These are phyloP conservation scores for Imbricaverruca yamaguchii DNA, from an alignment of 2,888 invertebrate genomes.

Conservation along the genomic window DNA sequence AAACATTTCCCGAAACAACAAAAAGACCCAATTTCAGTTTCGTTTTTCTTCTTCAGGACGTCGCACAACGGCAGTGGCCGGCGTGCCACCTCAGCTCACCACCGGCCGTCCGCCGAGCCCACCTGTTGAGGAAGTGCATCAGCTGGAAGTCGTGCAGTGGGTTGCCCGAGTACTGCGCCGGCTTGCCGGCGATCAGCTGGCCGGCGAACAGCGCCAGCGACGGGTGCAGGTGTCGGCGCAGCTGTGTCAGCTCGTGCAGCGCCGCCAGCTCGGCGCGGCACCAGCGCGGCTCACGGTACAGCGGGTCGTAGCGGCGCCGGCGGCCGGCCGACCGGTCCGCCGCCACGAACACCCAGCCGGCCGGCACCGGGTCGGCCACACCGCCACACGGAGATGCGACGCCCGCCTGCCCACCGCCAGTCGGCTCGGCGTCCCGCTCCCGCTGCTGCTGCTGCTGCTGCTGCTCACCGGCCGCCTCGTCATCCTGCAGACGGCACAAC, in stretches of 20 bases:
- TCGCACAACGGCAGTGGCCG: too few relatives aligned
- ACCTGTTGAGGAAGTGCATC: constrained; percentile 23
- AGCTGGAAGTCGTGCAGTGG: constrained; percentile 21
- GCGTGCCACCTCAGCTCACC: too few relatives aligned
- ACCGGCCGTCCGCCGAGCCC: background rate
- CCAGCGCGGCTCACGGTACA: constrained; percentile 20
- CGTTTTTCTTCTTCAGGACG: too few relatives aligned
- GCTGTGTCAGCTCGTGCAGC: constrained; percentile 17
- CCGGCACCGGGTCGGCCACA: background rate
- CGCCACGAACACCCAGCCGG: background rate
- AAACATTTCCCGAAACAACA: too few relatives aligned
- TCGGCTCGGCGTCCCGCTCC: background rate
- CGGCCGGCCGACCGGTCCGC: background rate
- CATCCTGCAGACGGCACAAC: background rate
- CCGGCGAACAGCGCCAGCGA: constrained; percentile 16
- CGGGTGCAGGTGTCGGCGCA: constrained; percentile 6
- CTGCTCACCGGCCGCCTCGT: background rate
- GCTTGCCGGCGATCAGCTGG: background rate
- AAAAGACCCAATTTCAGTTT: too few relatives aligned
- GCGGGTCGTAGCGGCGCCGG: background rate
- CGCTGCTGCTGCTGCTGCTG: too few relatives aligned
- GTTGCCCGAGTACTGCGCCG: background rate
- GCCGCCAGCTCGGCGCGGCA: constrained; percentile 14
- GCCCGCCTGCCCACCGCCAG: background rate
- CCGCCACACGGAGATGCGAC: too few relatives aligned